These are phyloP conservation scores for Synanthedon myopaeformis DNA, from an alignment of 2,888 invertebrate genomes.

Conservation along the genomic window DNA sequence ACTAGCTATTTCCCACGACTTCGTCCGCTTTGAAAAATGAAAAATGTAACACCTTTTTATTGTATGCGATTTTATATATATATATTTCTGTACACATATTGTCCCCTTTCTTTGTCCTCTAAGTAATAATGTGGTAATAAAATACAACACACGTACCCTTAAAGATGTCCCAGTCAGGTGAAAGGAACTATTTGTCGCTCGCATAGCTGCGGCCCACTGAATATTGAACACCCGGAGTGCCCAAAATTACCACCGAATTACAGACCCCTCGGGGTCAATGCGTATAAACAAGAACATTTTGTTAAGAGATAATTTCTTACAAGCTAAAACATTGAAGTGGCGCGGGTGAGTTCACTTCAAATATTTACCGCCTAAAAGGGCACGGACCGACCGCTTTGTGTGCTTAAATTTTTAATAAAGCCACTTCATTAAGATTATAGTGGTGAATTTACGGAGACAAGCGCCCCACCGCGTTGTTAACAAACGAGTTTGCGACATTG, in stretches of 20 bases:
- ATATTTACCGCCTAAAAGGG: conserved; percentile 6
- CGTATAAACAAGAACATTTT: conserved; percentile 1
- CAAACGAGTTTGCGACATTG: no score
- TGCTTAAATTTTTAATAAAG: background rate
- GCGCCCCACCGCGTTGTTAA: background rate
- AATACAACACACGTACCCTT: no score
- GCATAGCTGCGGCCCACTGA: conserved; percentile 1
- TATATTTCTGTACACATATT: no score
- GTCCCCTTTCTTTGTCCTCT: no score
- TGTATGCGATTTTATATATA: no score
- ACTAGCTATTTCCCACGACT: no score
- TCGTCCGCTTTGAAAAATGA: no score
- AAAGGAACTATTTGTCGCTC: background rate
- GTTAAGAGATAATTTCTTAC: conserved; percentile 1
- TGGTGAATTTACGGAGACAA: background rate
- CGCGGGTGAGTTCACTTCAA: conserved; percentile 4
- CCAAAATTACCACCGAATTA: conserved; percentile 6
- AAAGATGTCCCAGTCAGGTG: no score
- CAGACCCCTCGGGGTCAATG: conserved; percentile 1
- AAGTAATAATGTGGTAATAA: no score
- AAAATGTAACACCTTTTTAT: no score
- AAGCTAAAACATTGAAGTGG: conserved; percentile 2
- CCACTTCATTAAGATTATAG: background rate
- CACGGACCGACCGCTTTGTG: conserved; percentile 1
- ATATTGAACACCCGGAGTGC: conserved; percentile 2